Evolutionary conservation across 2,797 vertebrate species (phyloP), one percentile per base, ranked within the genome.

Genomic region (Alauda arvensis): DNA sequence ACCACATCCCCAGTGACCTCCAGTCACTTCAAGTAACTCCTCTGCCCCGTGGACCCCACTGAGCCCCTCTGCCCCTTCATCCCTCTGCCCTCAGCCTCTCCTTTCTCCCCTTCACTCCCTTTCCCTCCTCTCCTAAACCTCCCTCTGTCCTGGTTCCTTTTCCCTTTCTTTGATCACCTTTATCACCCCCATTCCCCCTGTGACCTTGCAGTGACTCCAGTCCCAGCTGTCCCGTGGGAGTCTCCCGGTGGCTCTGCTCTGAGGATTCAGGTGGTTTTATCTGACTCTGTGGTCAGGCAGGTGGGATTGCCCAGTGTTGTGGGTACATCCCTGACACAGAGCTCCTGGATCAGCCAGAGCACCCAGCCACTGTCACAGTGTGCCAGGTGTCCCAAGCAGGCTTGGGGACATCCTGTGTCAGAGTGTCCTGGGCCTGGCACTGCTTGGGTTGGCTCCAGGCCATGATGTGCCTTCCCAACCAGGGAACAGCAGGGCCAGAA

Each of bases 301-400:
- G 46, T 39, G 16, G 43, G 29, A 10, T 65, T 60, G 66, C 33
- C 45, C 39, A 45, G 37, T 40, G 59, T 46, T 0, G 0, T 12
- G 40, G 6, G 4, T 53, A 85, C 53, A 9, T 26, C 34, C 51
- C 1, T 28, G 59, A 18, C 55, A 9, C 20, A 0, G 17, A 53
- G 75, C 70, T 33, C 49, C 53, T 16, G 23, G 3, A 25, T 37
- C 42, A 40, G 46, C 56, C 2, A 2, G 8, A 39, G 61, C 2
- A 0, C 8, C 48, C 3, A 10, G 29, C 43, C 2, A 1, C 31
- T 20, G 4, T 14, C 8, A 1, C 13, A 26, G 20, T 5, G 7
- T 20, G n/a, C 59, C 37, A 12, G 18, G 6, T 59, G 52, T 48
- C 61, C 23, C 31, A 33, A 19, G 12, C 46, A 40, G 62, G 55